A percentile compares a stretch with the other conserved stretches of the same genome.
phyloP scores from a whole-genome alignment of 2,888 invertebrate species.

The Hymenopus coronatus region DNA sequence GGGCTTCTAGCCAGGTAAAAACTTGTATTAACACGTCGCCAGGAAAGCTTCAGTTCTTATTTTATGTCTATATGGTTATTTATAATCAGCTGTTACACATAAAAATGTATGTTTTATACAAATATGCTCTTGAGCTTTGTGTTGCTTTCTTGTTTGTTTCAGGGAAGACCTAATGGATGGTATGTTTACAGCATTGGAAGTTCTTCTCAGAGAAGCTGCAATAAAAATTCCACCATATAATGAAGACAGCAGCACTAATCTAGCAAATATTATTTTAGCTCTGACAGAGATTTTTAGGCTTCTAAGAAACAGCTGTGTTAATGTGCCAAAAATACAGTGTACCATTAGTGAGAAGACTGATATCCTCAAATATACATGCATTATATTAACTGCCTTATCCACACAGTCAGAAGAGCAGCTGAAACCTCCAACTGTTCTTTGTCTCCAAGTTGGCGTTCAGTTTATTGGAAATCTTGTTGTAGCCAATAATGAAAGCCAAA shows the following conservation, averaged over 20 bases:
- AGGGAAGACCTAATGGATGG: not conserved
- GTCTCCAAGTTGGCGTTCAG: constrained; percentile 55
- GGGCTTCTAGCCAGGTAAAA: too few species aligned
- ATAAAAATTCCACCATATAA: not conserved
- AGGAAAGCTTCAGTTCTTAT: too few species aligned
- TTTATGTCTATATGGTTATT: too few species aligned
- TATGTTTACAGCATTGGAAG: not conserved
- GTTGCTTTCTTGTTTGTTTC: not conserved
- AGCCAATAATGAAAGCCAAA: constrained; percentile 55
- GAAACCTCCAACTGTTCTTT: constrained; percentile 45
- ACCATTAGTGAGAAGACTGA: constrained; percentile 54
- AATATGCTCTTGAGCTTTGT: too few species aligned
- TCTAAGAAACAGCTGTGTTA: constrained; percentile 55
- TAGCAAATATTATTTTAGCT: not conserved
- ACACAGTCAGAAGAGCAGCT: constrained; percentile 51
- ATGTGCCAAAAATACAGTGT: constrained; percentile 54
- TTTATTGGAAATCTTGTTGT: constrained; percentile 58
- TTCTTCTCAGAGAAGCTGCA: not conserved
- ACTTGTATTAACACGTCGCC: too few species aligned
- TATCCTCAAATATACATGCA: constrained; percentile 52
- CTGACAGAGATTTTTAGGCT: constrained; percentile 52
- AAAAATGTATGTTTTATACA: too few species aligned
- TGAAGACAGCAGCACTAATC: not conserved
- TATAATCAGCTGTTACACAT: too few species aligned
- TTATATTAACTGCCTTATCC: constrained; percentile 52